Conservation (phyloP, 2,797 vertebrate species). For the Falco rusticolus region DNA sequence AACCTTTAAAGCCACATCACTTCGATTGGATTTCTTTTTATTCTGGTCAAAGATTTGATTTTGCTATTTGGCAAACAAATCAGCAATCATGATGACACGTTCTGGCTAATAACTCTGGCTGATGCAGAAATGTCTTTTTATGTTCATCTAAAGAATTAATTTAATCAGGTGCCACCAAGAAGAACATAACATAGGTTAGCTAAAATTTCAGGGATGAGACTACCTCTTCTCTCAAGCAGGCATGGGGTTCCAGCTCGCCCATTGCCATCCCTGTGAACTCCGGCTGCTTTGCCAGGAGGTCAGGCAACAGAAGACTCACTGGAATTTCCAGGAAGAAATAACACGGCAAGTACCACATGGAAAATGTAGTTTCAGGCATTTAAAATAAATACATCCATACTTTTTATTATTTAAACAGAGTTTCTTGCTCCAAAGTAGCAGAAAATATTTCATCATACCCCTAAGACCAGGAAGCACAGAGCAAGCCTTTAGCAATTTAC, state of each 20-base stretch:
- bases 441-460: not conserved
- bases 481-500: not conserved
- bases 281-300: not conserved
- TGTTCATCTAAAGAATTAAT: not conserved
- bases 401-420: not conserved
- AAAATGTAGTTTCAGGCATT: not conserved
- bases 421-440: not conserved
- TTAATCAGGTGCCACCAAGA: not conserved
- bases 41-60: not conserved
- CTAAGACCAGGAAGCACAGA: not conserved
- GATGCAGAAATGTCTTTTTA: not conserved
- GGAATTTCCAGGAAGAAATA: not conserved
- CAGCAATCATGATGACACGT: not conserved
- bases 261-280: not conserved
- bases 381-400: not conserved
- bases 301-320: not conserved
- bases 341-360: not conserved
- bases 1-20: not conserved
- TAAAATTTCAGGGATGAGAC: not conserved
- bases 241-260: not conserved
- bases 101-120: not conserved
- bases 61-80: not conserved
- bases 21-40: not conserved
- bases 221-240: not conserved
- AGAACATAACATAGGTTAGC: not conserved